Evolutionary conservation across 2,113 vertebrate genomes (phyloP).

Genomic region (Garra rufa): DNA sequence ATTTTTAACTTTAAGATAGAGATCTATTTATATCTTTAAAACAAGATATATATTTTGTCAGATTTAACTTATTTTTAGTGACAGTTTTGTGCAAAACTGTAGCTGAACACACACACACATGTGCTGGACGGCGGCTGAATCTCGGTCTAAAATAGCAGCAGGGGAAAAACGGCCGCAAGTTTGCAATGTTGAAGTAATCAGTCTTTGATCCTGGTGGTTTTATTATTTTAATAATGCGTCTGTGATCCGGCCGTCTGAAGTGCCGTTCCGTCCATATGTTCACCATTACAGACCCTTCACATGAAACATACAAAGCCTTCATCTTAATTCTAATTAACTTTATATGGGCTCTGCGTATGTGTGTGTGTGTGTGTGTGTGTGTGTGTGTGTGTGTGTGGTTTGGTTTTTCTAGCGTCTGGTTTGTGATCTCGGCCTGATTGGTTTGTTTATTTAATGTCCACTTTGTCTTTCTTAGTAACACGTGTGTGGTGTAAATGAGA

Average conservation of each 20-base stretch:
- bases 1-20: background rate
- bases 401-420: background rate
- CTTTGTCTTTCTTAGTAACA: background rate
- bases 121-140: background rate
- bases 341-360: constrained; percentile 37
- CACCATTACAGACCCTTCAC: constrained; percentile 68
- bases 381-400: constrained; percentile 19
- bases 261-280: constrained; percentile 73
- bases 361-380: constrained; percentile 20
- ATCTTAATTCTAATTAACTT: constrained; percentile 62
- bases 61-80: background rate
- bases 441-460: constrained; percentile 3
- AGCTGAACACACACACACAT: background rate
- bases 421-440: background rate
- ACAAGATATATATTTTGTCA: background rate
- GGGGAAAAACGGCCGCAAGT: constrained; percentile 26
- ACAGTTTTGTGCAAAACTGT: background rate
- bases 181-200: constrained; percentile 71
- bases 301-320: constrained; percentile 57
- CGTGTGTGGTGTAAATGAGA: background rate
- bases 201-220: constrained; percentile 75
- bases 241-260: constrained; percentile 76
- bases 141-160: constrained; percentile 41
- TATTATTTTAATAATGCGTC: constrained; percentile 78
- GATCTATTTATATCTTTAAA: background rate